phyloP scores from a whole-genome alignment of 2,888 invertebrate genomes.

The Lottia gigantea region DNA sequence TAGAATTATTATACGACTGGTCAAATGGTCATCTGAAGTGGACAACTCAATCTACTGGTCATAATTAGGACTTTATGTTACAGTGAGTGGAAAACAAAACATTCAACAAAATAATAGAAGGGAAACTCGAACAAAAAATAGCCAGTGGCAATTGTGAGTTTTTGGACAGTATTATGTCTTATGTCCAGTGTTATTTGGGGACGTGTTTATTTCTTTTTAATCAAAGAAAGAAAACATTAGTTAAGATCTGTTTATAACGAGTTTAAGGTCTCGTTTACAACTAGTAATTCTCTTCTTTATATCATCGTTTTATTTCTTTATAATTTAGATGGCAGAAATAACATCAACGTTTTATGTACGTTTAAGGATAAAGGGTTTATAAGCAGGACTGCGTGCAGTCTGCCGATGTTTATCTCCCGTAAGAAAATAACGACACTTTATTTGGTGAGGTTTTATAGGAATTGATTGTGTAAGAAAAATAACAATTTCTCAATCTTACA shows the following conservation, averaged over 20 bases:
- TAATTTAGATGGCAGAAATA: slow-evolving; percentile 1
- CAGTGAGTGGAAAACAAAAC: slow-evolving; percentile 10
- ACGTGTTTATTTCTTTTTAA: slow-evolving; percentile 2
- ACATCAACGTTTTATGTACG: no score
- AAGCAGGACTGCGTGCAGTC: no score
- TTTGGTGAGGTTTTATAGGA: no score
- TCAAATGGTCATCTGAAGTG: not conserved
- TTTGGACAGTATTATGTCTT: not conserved
- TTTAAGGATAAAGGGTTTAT: no score
- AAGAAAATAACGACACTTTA: no score
- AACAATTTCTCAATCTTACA: no score
- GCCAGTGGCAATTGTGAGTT: not conserved
- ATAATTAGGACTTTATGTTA: not conserved
- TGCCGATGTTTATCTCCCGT: no score
- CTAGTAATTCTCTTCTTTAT: not conserved
- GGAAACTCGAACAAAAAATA: not conserved
- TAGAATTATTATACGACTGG: not conserved
- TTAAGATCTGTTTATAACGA: not conserved
- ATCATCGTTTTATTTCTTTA: slow-evolving; percentile 1
- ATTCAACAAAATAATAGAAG: not conserved
- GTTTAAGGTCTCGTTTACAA: not conserved
- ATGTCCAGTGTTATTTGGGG: not conserved
- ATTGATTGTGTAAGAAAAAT: no score
- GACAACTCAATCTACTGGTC: slow-evolving; percentile 6
- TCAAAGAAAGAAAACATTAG: slow-evolving; percentile 7